Evolutionary conservation across 2,113 vertebrate species (phyloP).

Genomic region (Aspiorhynchus laticeps): DNA sequence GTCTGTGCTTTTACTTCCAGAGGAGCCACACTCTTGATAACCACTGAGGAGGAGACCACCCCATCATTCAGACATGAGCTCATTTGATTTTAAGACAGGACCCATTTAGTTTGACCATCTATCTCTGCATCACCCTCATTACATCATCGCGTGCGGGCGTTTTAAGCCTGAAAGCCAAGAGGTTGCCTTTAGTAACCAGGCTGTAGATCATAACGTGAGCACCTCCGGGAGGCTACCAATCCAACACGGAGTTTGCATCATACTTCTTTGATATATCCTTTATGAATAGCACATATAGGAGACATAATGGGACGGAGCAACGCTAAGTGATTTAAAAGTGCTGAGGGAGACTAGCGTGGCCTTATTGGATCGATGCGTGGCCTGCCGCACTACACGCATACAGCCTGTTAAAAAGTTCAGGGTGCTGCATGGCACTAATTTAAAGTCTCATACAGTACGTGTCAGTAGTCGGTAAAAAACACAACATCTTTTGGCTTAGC

Average conservation of each 20-base stretch:
- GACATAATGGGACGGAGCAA: neutral
- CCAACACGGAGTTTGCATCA: conserved; percentile 16
- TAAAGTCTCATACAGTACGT: conserved; percentile 39
- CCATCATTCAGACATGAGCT: conserved; percentile 54
- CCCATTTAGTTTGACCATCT: conserved; percentile 39
- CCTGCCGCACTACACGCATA: neutral
- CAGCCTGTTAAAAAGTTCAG: conserved; percentile 41
- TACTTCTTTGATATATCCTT: conserved; percentile 13
- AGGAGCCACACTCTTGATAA: conserved; percentile 1
- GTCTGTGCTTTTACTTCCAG: neutral
- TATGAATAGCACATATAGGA: conserved; percentile 14
- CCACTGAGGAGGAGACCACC: conserved; percentile 16
- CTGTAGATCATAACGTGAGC: conserved; percentile 27
- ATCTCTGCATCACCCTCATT: conserved; percentile 38
- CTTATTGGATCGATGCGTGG: conserved; percentile 1
- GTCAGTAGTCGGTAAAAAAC: conserved; percentile 58
- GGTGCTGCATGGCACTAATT: conserved; percentile 9
- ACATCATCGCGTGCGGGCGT: conserved; percentile 41
- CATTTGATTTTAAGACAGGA: conserved; percentile 37
- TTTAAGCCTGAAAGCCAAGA: neutral
- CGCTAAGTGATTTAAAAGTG: conserved; percentile 30
- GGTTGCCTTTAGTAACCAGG: conserved; percentile 11
- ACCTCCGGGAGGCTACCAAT: neutral
- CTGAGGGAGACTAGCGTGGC: neutral
- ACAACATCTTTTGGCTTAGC: conserved; percentile 64